These are phyloP conservation scores for Cebus imitator DNA, from an alignment of 2,113 vertebrate species.

Conservation along the genomic window DNA sequence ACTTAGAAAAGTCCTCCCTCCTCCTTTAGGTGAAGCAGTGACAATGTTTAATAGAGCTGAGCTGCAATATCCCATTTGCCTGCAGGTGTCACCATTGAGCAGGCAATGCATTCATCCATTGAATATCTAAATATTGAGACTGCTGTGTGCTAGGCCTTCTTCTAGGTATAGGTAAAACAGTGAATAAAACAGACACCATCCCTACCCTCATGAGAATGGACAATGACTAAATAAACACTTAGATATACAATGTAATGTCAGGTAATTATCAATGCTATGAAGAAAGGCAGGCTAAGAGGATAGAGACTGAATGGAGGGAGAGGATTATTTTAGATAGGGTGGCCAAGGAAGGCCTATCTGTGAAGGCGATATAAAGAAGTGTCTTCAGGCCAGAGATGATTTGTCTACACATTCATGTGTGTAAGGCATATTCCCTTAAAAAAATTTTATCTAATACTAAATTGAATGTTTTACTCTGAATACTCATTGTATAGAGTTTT, in stretches of 20 bases:
- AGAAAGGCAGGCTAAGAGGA: background rate
- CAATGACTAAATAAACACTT: background rate
- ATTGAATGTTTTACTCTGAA: constrained; percentile 3
- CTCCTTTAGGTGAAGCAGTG: background rate
- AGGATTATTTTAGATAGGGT: background rate
- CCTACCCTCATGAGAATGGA: background rate
- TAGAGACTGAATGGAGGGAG: background rate
- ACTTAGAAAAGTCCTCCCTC: background rate
- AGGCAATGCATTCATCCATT: background rate
- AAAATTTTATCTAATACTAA: background rate
- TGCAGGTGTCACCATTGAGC: constrained; percentile 54
- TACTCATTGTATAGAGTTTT: background rate
- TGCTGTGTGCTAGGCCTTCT: background rate
- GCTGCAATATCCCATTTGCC: constrained; percentile 29
- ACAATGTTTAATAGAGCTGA: constrained; percentile 52
- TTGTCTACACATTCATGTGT: background rate
- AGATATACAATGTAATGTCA: background rate
- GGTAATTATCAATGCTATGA: background rate
- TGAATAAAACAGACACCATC: background rate
- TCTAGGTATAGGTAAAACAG: background rate
- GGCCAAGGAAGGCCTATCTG: background rate
- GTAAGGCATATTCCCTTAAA: background rate
- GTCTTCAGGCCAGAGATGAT: background rate
- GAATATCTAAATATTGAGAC: background rate
- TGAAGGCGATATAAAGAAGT: background rate